Evolutionary conservation across 1,140 invertebrate genomes (phyloP), one percentile per base, ranked within the genome.

Genomic region (Laupala kohalensis): DNA sequence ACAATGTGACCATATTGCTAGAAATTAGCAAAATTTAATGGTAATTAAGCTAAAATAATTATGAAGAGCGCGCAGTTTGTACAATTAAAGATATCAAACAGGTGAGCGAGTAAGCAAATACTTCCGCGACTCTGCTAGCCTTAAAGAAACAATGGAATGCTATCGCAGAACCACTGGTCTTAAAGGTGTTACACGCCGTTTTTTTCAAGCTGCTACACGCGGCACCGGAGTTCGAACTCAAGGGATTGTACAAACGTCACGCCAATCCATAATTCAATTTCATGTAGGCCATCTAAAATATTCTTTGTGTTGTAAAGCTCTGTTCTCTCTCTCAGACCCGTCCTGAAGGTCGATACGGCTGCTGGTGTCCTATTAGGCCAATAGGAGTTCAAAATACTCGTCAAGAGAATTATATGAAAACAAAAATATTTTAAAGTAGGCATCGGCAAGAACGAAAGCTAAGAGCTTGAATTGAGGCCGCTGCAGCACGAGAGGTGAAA

Each of bases 271-370:
- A 53, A 53, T 9, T 53, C 37, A 13, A 53, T 53, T 53, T 53
- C 37, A 53, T 13, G 37, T 53, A 53, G 19, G 19, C 9, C 1
- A 13, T 53, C 37, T 53, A 13, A 53, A 13, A 53, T 13, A 53
- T 19, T 19, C 37, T 13, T 9, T 53, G 28, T 29, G 24, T 24
- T 19, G 27, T 70, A 67, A 65, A 72, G 70, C 73, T 73, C 73
- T 73, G 73, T 73, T 73, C 73, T 73, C 73, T 73, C 73, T 73
- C 73, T 67, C 26, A 30, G 73, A 73, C 73, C 63, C 65, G 73
- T 73, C 73, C 25, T 72, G 69, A 29, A 63, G 73, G 73, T 73
- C 73, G 28, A 67, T 68, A 53, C 37, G 37, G 37, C 37, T 53
- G 37, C 37, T 9, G 37, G 37, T 53, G 37, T 53, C 37, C 37